A percentile compares a stretch with the other conserved stretches of the same genome.
Evolutionary conservation across 2,113 vertebrate genomes (phyloP).

Genomic region (Lepidiolamprologus cunningtoni): DNA sequence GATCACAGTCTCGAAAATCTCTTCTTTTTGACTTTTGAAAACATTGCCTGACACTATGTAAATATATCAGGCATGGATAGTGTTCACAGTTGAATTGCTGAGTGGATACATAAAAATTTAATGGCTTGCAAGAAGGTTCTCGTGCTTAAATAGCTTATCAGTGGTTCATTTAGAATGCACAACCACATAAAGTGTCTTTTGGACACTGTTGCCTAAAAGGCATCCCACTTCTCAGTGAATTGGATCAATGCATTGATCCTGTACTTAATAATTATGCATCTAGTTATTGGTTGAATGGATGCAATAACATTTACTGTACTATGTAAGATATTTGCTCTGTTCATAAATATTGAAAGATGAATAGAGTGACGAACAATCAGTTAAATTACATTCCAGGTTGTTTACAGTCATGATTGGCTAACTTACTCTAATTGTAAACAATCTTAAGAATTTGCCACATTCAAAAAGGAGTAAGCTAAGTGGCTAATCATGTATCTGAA

Average conservation of each 20-base stretch:
- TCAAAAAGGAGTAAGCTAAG: neutral
- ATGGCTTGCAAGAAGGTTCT: neutral
- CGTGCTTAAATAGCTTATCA: neutral
- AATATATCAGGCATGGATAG: neutral
- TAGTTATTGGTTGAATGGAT: neutral
- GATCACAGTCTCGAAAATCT: neutral
- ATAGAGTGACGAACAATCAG: neutral
- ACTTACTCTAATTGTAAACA: neutral
- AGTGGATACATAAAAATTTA: neutral
- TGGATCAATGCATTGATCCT: neutral
- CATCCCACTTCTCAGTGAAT: neutral
- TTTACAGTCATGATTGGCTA: neutral
- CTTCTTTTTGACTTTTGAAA: neutral
- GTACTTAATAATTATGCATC: neutral
- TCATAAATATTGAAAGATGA: neutral
- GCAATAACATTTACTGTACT: neutral
- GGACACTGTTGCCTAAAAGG: neutral
- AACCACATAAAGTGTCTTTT: neutral
- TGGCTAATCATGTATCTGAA: neutral
- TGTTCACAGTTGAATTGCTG: neutral
- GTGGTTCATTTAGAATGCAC: neutral
- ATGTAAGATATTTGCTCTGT: neutral
- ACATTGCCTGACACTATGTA: neutral
- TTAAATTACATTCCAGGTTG: neutral
- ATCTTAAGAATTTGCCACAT: neutral